Evolutionary conservation across 30 jellyfish, hydroid and myxozoan species (phyloP).

Genomic region (Pseudorhiza aurosa): DNA sequence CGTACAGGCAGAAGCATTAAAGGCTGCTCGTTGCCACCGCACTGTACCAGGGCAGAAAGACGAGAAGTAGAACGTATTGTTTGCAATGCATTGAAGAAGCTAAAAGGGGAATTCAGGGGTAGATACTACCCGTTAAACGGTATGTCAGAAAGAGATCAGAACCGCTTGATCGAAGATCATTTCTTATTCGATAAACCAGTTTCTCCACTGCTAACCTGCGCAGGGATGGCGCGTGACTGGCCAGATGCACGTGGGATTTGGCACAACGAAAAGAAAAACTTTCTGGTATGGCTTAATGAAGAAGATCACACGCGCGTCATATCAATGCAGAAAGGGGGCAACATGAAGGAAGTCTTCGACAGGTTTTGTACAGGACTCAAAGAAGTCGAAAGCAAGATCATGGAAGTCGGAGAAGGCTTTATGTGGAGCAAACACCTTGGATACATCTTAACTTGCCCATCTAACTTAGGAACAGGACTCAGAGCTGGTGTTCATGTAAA

Average conservation of each 20-base stretch:
- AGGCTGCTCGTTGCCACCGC: constrained; percentile 81
- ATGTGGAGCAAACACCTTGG: constrained; percentile 95
- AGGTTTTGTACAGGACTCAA: constrained; percentile 78
- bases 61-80: constrained; percentile 51
- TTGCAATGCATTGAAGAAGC: constrained; percentile 7
- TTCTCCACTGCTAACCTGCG: constrained; percentile 82
- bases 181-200: constrained; percentile 82
- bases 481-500: constrained; percentile 93
- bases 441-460: constrained; percentile 83
- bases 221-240: constrained; percentile 96
- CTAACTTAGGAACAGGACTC: constrained; percentile 91
- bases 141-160: constrained; percentile 76
- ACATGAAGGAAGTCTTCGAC: constrained; percentile 78
- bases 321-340: constrained; percentile 89
- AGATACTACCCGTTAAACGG: constrained; percentile 64
- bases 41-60: constrained; percentile 87
- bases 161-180: constrained; percentile 70
- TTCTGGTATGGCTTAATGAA: constrained; percentile 84
- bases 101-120: constrained; percentile 69
- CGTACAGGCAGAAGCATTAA: constrained; percentile 89
- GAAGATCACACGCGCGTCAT: constrained; percentile 89
- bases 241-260: constrained; percentile 95
- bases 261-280: constrained; percentile 77
- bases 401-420: constrained; percentile 60
- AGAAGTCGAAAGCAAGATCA: constrained; percentile 62